Evolutionary conservation across 1,140 invertebrate species (phyloP), one percentile per base, ranked within the genome.

Genomic region (Diuraphis noxia): DNA sequence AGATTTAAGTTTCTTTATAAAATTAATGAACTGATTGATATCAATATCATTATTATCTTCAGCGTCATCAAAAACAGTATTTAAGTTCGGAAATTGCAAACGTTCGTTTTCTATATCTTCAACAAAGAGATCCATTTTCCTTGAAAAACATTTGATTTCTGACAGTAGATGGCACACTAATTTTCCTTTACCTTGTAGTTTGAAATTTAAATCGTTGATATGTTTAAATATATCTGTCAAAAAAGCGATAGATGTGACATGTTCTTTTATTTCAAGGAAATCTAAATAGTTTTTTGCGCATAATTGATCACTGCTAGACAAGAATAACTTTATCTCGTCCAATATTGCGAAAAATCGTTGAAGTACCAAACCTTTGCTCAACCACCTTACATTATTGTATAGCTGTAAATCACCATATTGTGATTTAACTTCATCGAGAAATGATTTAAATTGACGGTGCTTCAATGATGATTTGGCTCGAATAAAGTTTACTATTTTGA

Each of bases 401-500:
- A 84, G 81, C 25, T 84, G 81, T 84, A 84, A 84, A 84, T 52
- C 49, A 52, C 49, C 49, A 52, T 84, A 85, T 34, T 85, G 40
- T 13, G 82, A 85, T 85, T 85, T 85, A 85, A 85, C 40, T 46
- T 85, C 82, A 85, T 85, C 82, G 41, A 85, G 41, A 85, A 85
- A 85, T 85, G 41, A 46, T 85, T 46, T 85, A 19, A 85, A 85
- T 34, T 85, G 41, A 85, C n/a, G 82, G 82, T 46, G 82, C 41
- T 85, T 85, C 82, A 56, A 30, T 43, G 46, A 56, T 84, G 46
- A 82, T 82, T 41, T 41, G 81, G 30, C 40, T 72, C 87, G 34
- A 56, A 88, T 88, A 63, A 56, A 88, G 56, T 88, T 88, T 52
- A 88, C 36, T 63, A 88, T 56, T 63, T 88, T 88, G 86, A 56